phyloP scores from a whole-genome alignment of 2,888 invertebrate genomes.

The Trachelus tabidus region DNA sequence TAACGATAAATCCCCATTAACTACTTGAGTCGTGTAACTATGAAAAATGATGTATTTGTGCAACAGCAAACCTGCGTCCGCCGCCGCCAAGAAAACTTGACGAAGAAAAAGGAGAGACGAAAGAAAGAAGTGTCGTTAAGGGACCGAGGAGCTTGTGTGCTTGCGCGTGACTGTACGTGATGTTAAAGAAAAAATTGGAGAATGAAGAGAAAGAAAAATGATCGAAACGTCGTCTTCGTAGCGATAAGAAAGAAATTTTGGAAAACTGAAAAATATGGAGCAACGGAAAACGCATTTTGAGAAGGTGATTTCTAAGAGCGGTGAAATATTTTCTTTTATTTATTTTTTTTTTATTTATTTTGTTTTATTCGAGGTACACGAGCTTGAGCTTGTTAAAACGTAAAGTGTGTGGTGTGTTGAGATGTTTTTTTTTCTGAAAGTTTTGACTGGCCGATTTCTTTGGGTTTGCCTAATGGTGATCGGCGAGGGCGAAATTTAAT shows the following conservation, averaged over 20 bases:
- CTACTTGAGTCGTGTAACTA: neutral
- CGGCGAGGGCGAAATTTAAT: neutral
- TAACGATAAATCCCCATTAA: neutral
- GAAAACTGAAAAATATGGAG: neutral
- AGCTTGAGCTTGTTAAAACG: neutral
- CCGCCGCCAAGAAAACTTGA: conserved; percentile 34
- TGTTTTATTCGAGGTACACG: neutral
- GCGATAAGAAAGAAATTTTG: neutral
- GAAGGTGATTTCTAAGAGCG: neutral
- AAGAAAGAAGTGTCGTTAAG: neutral
- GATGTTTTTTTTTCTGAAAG: neutral
- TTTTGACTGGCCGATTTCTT: neutral
- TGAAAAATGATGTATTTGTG: conserved; percentile 38
- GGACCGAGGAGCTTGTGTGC: conserved; percentile 14
- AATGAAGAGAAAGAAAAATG: neutral
- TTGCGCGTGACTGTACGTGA: conserved; percentile 19
- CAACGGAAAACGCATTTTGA: neutral
- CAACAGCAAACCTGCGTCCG: conserved; percentile 35
- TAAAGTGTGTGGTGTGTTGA: neutral
- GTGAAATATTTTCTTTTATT: conserved; percentile 6
- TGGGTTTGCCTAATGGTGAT: neutral
- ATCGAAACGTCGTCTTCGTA: neutral
- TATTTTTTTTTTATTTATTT: conserved; percentile 8
- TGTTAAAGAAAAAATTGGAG: neutral
- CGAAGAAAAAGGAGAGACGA: neutral